phyloP scores from a whole-genome alignment of 53 echinoderm and acorn worm genomes.

The Zoroaster sp. region DNA sequence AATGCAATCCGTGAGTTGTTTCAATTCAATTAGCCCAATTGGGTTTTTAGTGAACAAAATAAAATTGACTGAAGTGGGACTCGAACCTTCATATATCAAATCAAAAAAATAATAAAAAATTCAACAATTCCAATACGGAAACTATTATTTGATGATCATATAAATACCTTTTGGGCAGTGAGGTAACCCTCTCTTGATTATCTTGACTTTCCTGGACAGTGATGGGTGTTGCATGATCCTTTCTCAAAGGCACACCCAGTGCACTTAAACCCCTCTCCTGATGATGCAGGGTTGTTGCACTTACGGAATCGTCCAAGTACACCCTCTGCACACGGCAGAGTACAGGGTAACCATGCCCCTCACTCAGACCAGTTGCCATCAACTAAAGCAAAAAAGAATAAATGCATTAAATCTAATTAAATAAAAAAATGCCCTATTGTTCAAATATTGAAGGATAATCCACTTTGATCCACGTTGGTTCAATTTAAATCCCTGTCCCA shows the following conservation, averaged over 20 bases:
- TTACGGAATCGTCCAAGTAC: constrained; percentile 63
- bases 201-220: constrained; percentile 70
- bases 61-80: too few relatives aligned
- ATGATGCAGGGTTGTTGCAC: constrained; percentile 72
- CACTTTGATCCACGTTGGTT: too few relatives aligned
- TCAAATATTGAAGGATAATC: too few relatives aligned
- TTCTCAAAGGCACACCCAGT: constrained; percentile 63
- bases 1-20: background rate
- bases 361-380: constrained; percentile 80
- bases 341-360: constrained; percentile 74
- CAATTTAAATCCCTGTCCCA: too few relatives aligned
- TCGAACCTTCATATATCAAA: too few relatives aligned
- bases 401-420: too few relatives aligned
- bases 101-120: too few relatives aligned
- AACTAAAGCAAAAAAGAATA: constrained; percentile 38
- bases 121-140: too few relatives aligned
- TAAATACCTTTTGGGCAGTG: too few relatives aligned
- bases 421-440: too few relatives aligned
- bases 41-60: background rate
- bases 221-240: constrained; percentile 64
- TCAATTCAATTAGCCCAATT: background rate
- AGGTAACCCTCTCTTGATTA: too few relatives aligned
- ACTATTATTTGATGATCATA: too few relatives aligned
- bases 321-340: constrained; percentile 64
- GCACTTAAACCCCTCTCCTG: constrained; percentile 67